Evolutionary conservation across 2,113 vertebrate genomes (phyloP).

Genomic region (Orthonyx spaldingii): DNA sequence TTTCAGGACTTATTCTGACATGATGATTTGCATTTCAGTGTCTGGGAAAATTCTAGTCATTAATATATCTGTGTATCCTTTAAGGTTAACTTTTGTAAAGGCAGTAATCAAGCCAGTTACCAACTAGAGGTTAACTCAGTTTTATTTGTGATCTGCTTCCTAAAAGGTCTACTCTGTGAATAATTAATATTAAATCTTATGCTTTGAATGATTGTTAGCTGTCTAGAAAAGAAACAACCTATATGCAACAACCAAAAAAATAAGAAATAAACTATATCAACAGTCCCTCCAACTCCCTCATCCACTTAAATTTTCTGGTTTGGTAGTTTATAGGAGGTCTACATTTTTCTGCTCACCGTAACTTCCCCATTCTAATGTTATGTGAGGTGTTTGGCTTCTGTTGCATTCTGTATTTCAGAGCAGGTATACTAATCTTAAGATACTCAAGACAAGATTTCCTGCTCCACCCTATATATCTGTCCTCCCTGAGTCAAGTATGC

Average conservation of each 20-base stretch:
- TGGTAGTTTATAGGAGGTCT: background rate
- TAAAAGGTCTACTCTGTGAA: background rate
- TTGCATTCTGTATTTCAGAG: background rate
- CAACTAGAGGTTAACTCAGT: background rate
- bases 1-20: background rate
- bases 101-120: background rate
- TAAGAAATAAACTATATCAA: background rate
- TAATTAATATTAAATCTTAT: background rate
- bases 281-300: background rate
- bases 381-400: background rate
- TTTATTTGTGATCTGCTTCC: background rate
- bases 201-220: background rate
- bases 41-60: background rate
- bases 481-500: background rate
- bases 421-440: background rate
- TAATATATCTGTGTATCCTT: background rate
- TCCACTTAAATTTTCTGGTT: background rate
- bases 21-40: background rate
- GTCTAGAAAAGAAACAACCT: background rate
- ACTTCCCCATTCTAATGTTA: background rate
- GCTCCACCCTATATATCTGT: background rate
- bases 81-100: background rate
- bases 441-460: background rate
- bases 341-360: background rate
- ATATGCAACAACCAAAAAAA: background rate